A percentile compares a stretch with the other conserved stretches of the same genome.
phyloP scores from a whole-genome alignment of 37 sponge, comb jelly and placozoan species.

The Amphimedon queenslandica region DNA sequence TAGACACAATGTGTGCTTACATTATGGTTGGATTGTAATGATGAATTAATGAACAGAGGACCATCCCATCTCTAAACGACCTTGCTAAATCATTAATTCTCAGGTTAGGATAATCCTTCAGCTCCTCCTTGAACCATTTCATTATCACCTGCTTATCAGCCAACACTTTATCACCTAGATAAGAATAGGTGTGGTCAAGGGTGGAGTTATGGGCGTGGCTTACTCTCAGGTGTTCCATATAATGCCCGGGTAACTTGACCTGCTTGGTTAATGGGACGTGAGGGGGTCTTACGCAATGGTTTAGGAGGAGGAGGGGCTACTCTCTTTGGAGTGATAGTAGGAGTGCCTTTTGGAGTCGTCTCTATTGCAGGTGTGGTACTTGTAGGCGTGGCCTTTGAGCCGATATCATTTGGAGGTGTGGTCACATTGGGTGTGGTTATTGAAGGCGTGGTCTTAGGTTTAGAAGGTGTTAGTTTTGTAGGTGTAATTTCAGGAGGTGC shows the following conservation, averaged over 20 bases:
- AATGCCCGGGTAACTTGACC: conserved; percentile 4
- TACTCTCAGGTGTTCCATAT: conserved; percentile 26
- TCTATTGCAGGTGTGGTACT: conserved; percentile 1
- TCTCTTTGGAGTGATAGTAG: not conserved
- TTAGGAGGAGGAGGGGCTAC: not conserved
- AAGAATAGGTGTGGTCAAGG: not conserved
- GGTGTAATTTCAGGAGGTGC: too few relatives aligned
- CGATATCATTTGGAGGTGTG: not conserved
- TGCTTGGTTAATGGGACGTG: not conserved
- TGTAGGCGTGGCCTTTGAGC: not conserved
- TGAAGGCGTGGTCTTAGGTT: too few relatives aligned
- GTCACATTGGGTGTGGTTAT: too few relatives aligned
- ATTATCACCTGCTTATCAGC: conserved; percentile 23
- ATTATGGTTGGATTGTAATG: conserved; percentile 67
- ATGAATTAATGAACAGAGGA: conserved; percentile 74
- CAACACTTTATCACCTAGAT: conserved; percentile 3
- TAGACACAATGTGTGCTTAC: conserved; percentile 33
- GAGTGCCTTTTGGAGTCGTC: conserved; percentile 11
- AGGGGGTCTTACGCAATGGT: not conserved
- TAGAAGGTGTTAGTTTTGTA: too few relatives aligned
- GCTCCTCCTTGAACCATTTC: conserved; percentile 48
- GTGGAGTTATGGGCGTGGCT: not conserved
- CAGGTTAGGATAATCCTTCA: conserved; percentile 36
- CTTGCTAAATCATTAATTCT: conserved; percentile 45
- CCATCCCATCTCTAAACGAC: conserved; percentile 74